Evolutionary conservation across 2,113 vertebrate species (phyloP), one percentile per base, ranked within the genome.

Genomic region (Oceanites oceanicus): DNA sequence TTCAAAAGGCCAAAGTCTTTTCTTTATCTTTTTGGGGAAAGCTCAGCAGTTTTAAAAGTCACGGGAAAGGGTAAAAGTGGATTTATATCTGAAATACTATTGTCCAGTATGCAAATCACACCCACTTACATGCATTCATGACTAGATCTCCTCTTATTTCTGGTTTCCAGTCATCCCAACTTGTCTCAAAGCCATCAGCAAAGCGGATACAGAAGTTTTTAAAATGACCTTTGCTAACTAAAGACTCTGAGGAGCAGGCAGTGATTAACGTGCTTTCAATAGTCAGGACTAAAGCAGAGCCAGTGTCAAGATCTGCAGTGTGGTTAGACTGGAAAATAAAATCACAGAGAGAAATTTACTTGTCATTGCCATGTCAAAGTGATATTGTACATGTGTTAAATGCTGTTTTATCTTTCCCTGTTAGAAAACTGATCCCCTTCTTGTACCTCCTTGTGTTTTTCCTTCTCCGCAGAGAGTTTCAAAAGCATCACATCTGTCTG

Each of bases 151-250:
- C 98, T 92, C 98, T 98, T 71, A 99, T 87, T 97, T 99, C 99
- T 50, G 99, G 99, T 86, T 99, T 99, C 99, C 99, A 99, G 97
- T 99, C 99, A 70, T 99, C 99, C 99, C 99, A 99, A 11, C 99
- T 98, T 13, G 99, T 99, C 98, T 99, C 99, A 95, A 99, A 99
- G 83, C 99, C 99, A 95, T 99, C 99, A 36, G 99, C 99, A 86
- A 99, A 99, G 88, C 99, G 99, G 77, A 99, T 99, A 90, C 99
- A 99, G 97, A 99, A 99, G 96, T 99, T 99, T 98, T 99, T 99
- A 96, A 99, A 99, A 96, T 99, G 99, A 13, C 99, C 99, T 98
- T 99, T 99, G 98, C 99, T 99, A 73, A 99, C 99, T 83, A 99
- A 98, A 50, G 99, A 99, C 92, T 99, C 99, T 0, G 99, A 99